Evolutionary conservation across 2,888 invertebrate genomes (phyloP).

Genomic region (Punctoribates punctum): DNA sequence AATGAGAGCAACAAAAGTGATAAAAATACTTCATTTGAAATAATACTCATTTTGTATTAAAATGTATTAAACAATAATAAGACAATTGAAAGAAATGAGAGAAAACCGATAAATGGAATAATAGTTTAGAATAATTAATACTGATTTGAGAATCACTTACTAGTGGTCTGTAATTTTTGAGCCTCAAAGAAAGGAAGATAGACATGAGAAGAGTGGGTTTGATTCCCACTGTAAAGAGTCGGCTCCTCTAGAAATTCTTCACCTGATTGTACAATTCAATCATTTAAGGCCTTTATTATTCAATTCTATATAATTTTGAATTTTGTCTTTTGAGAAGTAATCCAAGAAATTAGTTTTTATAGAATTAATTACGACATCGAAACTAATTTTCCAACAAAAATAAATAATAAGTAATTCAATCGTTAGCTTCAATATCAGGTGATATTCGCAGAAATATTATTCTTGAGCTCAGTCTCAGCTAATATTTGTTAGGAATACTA

Average conservation of each 20-base stretch:
- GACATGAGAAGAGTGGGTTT: slow-evolving; percentile 71
- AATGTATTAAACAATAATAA: slow-evolving; percentile 38
- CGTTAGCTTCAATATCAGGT: slow-evolving; percentile 30
- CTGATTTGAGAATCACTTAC: slow-evolving; percentile 61
- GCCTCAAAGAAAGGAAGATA: slow-evolving; percentile 76
- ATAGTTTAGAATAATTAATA: slow-evolving; percentile 42
- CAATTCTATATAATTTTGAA: neutral
- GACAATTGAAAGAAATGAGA: slow-evolving; percentile 42
- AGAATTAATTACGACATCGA: slow-evolving; percentile 19
- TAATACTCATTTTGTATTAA: slow-evolving; percentile 41
- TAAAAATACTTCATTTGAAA: slow-evolving; percentile 18
- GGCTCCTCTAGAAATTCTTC: slow-evolving; percentile 56
- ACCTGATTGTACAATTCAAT: slow-evolving; percentile 50
- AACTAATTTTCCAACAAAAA: slow-evolving; percentile 2
- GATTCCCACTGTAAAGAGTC: slow-evolving; percentile 60
- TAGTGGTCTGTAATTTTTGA: slow-evolving; percentile 66
- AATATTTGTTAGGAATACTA: slow-evolving; percentile 22
- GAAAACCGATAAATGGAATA: slow-evolving; percentile 46
- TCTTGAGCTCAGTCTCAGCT: slow-evolving; percentile 16
- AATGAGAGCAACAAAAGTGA: neutral
- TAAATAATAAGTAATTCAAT: slow-evolving; percentile 22
- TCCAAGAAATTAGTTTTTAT: neutral
- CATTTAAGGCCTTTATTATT: neutral
- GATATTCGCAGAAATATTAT: slow-evolving; percentile 20
- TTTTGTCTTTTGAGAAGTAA: slow-evolving; percentile 7